These are phyloP conservation scores for Buceros bicornis DNA, from an alignment of 2,797 vertebrate species.

Conservation along the genomic window DNA sequence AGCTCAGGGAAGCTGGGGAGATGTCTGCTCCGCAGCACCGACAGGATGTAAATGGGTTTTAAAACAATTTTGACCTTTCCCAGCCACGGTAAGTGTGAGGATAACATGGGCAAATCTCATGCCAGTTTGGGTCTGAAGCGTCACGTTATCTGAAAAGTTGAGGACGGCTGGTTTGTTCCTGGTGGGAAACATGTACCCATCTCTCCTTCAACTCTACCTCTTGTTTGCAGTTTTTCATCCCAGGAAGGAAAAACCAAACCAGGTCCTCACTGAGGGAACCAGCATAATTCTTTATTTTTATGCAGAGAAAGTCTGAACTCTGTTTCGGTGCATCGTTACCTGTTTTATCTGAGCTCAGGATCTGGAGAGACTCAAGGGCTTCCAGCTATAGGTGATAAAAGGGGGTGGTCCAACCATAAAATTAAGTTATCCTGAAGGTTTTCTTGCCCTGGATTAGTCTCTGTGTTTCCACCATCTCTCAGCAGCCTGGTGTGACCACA, in stretches of 20 bases:
- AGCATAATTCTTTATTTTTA: background rate
- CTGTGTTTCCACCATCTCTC: background rate
- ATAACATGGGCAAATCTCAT: background rate
- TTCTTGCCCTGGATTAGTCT: background rate
- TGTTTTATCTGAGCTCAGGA: background rate
- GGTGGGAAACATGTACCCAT: fast-evolving
- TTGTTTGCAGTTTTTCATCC: background rate
- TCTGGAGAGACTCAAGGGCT: background rate
- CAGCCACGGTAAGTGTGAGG: background rate
- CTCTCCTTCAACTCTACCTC: background rate
- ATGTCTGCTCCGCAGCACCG: background rate
- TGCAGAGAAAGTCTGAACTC: background rate
- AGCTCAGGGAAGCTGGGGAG: background rate
- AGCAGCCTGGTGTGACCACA: background rate
- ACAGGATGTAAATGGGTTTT: background rate
- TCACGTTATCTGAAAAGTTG: background rate
- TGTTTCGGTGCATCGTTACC: background rate
- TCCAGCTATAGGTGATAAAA: background rate
- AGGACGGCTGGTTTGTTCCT: background rate
- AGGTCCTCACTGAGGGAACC: background rate
- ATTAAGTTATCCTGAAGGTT: background rate
- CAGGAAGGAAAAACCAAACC: background rate
- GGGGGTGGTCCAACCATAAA: background rate
- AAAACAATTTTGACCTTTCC: background rate
- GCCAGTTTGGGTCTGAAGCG: background rate